A percentile compares a stretch with the other conserved stretches of the same genome.
Evolutionary conservation across 2,113 vertebrate species (phyloP).

Genomic region (Casuarius casuarius): DNA sequence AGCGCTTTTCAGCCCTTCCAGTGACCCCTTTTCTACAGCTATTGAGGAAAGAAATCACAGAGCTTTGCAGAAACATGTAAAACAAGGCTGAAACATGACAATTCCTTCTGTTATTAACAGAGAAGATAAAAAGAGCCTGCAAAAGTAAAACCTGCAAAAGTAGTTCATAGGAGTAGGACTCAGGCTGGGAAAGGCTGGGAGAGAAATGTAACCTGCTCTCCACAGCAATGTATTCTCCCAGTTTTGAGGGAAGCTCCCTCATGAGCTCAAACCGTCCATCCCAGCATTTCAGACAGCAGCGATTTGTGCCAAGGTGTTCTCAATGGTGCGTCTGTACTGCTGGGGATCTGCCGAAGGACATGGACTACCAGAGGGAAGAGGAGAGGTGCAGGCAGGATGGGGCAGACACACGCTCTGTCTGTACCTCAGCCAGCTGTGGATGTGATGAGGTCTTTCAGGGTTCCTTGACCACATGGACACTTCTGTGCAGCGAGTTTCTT

Average conservation of each 20-base stretch:
- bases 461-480: background rate
- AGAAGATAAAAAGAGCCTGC: background rate
- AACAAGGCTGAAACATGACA: background rate
- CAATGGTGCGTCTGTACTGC: background rate
- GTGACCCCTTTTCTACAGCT: background rate
- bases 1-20: background rate
- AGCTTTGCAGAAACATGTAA: background rate
- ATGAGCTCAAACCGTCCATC: background rate
- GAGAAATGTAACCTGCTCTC: background rate
- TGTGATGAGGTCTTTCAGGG: background rate
- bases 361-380: background rate
- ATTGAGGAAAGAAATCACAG: background rate
- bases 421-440: background rate
- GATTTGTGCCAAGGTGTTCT: background rate
- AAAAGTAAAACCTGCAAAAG: background rate
- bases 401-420: background rate
- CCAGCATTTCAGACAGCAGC: background rate
- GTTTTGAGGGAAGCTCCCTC: background rate
- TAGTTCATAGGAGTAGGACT: rapidly evolving
- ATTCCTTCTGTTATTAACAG: background rate
- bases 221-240: background rate
- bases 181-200: background rate
- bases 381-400: background rate
- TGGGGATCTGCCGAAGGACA: background rate
- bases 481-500: background rate